Evolutionary conservation across 1,140 invertebrate genomes (phyloP), one percentile per base, ranked within the genome.

Genomic region (Drosophila albomicans): DNA sequence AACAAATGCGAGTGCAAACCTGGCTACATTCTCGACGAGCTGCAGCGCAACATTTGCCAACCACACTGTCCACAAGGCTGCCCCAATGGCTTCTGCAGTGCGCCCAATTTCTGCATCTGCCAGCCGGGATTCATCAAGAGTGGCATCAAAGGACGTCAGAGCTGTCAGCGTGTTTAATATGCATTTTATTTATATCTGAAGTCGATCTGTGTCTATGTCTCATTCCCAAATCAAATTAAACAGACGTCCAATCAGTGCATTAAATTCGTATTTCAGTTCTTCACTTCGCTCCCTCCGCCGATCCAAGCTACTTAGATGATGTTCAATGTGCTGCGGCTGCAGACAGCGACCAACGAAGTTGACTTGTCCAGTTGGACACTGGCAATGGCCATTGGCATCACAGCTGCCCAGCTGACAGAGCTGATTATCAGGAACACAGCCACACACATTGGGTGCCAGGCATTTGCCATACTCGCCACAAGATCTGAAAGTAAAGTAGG

Each of bases 131-230:
- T 93, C 80, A 92, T 94, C 61, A 95, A 96, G 78, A 94, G 95
- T 76, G 94, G 95, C 52, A 94, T 95, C 1, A 96, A 96, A 87
- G 95, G 95, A 0, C 94, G 94, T 20, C 94, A 95, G 52, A 92
- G 88, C 11, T 96, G 96, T 79, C 90, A 96, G 5, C 92, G 92
- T 5, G 46, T 78, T 20, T 89, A 69, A 52, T 28, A 13, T 38
- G 10, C 8, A 30, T 35, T 41, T 71, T 45, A 28, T 57, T 64
- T 20, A 43, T 49, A 13, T 16, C 20, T 63, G 25, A 45, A 8
- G 6, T 38, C 35, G 35, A 10, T 2, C 25, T 51, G 28, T 56
- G 10, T 38, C 35, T 38, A 38, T 38, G 35, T 43, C 25, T 67
- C 54, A 70, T 67, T 61, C 3, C 28, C 65, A 62, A 5, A n/a